Evolutionary conservation across 2,113 vertebrate species (phyloP), one percentile per base, ranked within the genome.

Genomic region (Todiramphus chloris): DNA sequence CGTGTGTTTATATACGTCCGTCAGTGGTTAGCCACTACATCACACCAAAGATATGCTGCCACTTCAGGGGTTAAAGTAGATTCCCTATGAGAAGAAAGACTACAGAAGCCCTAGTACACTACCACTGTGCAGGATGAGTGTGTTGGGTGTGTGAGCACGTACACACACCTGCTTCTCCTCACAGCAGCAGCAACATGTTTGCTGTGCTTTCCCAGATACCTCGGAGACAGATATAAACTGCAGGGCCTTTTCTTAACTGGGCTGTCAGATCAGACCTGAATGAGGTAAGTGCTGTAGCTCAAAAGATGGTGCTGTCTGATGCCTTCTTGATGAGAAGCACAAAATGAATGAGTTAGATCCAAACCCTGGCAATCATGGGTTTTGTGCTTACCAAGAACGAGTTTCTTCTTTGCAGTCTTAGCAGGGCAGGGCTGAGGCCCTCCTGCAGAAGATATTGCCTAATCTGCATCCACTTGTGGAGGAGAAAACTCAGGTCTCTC

Each of bases 61-160:
- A 23, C 6, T 81, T 68, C 13, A 95, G 64, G 27, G 50, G 25
- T 74, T 90, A 89, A 83, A 66, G 11, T 10, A 74, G 24, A 37
- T 37, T 70, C 16, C 7, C 39, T 75, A 23, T 60, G 21, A 56
- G 60, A 89, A 78, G 10, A 39, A 43, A 86, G 16, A 20, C 20
- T 27, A 33, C 23, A 27, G 72, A 89, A 66, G 75, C 9, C 5
- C 14, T 16, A 33, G 16, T 20, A 12, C 60, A 67, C 70, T 25
- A 23, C 17, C 0, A 0, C 50, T 60, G 19, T n/a, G 39, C 27
- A 46, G 69, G 30, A 39, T 2, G 1, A 35, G 13, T 8, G 10
- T 18, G 21, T 41, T 51, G 24, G 23, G 23, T 13, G 6, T 7
- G 8, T 33, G 25, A 46, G 33, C 3, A 2, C 20, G 18, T 25